Evolutionary conservation across 2,113 vertebrate species (phyloP), one percentile per base, ranked within the genome.

Genomic region (Megalops atlanticus): DNA sequence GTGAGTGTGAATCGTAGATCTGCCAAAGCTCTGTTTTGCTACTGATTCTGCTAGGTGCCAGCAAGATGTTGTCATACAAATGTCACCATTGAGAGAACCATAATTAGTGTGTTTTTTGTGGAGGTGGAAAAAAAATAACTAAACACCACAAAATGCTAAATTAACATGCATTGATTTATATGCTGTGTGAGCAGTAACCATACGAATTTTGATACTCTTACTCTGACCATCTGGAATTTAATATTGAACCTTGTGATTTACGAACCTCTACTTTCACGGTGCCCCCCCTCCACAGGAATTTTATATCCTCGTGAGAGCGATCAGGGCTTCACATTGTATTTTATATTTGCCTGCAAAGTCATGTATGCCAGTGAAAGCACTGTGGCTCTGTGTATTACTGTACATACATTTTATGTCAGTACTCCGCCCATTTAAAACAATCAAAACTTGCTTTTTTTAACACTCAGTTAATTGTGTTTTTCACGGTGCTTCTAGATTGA

Each of bases 401-500:
- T 3, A 58, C 52, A 58, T 45, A 14, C 43, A 45, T 6, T 45
- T 10, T 10, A 45, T 8, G 3, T 58, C 52, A 18, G 16, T 58
- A 58, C 52, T 58, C n/a, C 24, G 5, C n/a, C 21, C 52, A 0
- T 58, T 58, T 12, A 78, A 78, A 68, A 6, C 54, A 68, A 68
- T 54, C 21, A 64, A 40, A 40, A 33, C n/a, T 33, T 4, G 38
- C 33, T 73, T 73, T 21, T 49, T 72, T n/a, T 18, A 47, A 16
- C 27, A 15, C 33, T 24, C 8, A 14, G 0, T 47, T 71, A 71
- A 35, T 47, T 47, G 41, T 49, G 64, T 71, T 71, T 79, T 40
- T 70, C 43, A 14, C 39, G 39, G n/a, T 70, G 58, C 31, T 71
- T 16, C 69, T 36, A 73, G 69, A 73, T 49, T 49, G 43, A 80